Evolutionary conservation across 1,140 invertebrate genomes (phyloP).

Genomic region (Drosophila erecta): DNA sequence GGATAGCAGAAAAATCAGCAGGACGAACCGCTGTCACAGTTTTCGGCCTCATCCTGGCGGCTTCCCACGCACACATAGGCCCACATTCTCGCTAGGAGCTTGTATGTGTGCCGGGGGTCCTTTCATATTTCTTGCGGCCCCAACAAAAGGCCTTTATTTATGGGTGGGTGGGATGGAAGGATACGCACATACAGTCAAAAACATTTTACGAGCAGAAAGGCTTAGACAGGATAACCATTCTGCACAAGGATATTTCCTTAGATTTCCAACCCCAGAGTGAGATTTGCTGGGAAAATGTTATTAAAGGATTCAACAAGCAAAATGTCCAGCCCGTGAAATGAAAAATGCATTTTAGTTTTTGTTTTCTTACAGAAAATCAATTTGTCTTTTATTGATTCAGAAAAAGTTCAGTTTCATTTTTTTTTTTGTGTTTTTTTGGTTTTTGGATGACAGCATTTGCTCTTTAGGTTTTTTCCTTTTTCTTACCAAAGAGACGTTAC

Average conservation of each 20-base stretch:
- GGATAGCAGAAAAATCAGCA: constrained; percentile 63
- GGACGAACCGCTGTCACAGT: constrained; percentile 57
- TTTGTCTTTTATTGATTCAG: constrained; percentile 84
- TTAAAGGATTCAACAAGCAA: not conserved
- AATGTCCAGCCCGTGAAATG: not conserved
- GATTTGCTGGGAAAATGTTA: not conserved
- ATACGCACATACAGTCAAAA: constrained; percentile 13
- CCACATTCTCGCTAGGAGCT: constrained; percentile 21
- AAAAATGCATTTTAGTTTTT: constrained; percentile 48
- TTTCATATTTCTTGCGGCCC: constrained; percentile 20
- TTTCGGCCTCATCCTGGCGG: constrained; percentile 61
- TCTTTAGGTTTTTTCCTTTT: constrained; percentile 57
- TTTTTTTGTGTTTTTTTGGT: constrained; percentile 48
- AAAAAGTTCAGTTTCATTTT: constrained; percentile 80
- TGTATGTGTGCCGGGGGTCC: constrained; percentile 1
- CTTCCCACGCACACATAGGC: constrained; percentile 19
- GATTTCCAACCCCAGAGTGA: constrained; percentile 3
- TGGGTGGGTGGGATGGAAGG: not conserved
- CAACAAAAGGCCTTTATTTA: constrained; percentile 31
- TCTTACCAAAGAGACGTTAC: constrained; percentile 65
- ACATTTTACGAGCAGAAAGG: constrained; percentile 12
- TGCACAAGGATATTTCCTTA: not conserved
- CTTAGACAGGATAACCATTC: constrained; percentile 3
- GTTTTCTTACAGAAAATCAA: constrained; percentile 84
- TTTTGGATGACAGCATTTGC: constrained; percentile 79